Evolutionary conservation across 2,113 vertebrate species (phyloP).

Genomic region (Lampris megalopsis): DNA sequence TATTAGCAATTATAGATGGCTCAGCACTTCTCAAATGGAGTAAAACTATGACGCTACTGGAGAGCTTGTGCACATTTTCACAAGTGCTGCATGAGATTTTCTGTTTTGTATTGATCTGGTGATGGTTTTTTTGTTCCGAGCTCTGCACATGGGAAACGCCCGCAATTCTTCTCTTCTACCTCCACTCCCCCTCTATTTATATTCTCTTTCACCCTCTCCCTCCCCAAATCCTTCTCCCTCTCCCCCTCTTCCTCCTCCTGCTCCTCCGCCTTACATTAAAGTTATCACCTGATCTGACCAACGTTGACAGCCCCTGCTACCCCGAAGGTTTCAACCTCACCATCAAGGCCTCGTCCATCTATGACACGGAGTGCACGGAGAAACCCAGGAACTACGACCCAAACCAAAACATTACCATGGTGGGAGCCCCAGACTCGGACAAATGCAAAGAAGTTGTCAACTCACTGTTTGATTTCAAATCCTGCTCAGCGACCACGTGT

Average conservation of each 20-base stretch:
- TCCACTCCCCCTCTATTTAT: neutral
- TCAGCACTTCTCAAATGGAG: neutral
- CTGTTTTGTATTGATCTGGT: no score
- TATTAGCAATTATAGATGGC: constrained; percentile 7
- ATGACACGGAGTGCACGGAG: constrained; percentile 86
- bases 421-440: constrained; percentile 81
- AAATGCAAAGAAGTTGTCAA: constrained; percentile 83
- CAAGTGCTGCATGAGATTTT: neutral
- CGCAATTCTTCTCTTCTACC: neutral
- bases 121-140: no score
- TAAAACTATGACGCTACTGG: neutral
- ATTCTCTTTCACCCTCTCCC: neutral
- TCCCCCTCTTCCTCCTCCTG: neutral
- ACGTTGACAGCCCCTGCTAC: constrained; percentile 88
- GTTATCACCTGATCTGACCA: constrained; percentile 44
- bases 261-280: constrained; percentile 22
- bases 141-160: no score
- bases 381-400: constrained; percentile 74
- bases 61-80: neutral
- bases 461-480: constrained; percentile 85
- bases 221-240: neutral
- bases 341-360: constrained; percentile 75
- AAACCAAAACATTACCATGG: constrained; percentile 70
- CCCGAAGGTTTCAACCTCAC: constrained; percentile 76
- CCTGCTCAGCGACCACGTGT: constrained; percentile 81